Evolutionary conservation across 2,797 vertebrate genomes (phyloP).

Genomic region (Microcaecilia unicolor): DNA sequence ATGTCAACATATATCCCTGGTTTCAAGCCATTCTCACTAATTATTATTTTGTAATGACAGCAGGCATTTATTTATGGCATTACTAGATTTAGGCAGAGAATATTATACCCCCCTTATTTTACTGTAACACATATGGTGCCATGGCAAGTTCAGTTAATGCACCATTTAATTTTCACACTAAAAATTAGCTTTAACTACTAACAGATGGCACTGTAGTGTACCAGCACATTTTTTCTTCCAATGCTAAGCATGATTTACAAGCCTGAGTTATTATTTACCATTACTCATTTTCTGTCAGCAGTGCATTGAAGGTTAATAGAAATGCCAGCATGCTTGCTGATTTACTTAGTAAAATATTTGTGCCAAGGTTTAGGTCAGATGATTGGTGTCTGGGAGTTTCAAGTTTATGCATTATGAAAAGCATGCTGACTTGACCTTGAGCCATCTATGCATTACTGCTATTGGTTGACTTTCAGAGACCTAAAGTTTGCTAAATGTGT

Average conservation of each 20-base stretch:
- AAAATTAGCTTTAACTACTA: conserved; percentile 49
- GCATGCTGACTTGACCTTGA: conserved; percentile 85
- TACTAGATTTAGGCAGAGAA: too few species aligned
- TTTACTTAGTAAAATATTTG: conserved; percentile 97
- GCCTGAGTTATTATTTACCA: conserved; percentile 84
- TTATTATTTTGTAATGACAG: too few species aligned
- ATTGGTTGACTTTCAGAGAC: conserved; percentile 77
- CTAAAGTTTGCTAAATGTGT: conserved; percentile 71
- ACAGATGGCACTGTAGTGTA: conserved; percentile 61
- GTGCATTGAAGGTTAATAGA: conserved; percentile 92
- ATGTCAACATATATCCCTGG: too few species aligned
- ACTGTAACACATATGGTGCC: too few species aligned
- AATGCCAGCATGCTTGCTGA: conserved; percentile 92
- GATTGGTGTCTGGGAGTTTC: conserved; percentile 83
- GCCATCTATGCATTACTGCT: conserved; percentile 80
- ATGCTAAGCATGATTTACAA: conserved; percentile 87
- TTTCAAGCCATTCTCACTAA: too few species aligned
- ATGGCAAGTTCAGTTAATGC: too few species aligned
- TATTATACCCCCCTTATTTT: too few species aligned
- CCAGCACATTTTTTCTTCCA: conserved; percentile 41
- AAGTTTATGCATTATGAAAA: conserved; percentile 93
- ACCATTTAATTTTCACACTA: conserved; percentile 37
- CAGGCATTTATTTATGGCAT: too few species aligned
- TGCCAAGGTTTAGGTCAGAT: conserved; percentile 90
- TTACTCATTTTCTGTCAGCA: conserved; percentile 88